Conservation (phyloP, 2,888 invertebrate genomes). For the Metellina segmentata region DNA sequence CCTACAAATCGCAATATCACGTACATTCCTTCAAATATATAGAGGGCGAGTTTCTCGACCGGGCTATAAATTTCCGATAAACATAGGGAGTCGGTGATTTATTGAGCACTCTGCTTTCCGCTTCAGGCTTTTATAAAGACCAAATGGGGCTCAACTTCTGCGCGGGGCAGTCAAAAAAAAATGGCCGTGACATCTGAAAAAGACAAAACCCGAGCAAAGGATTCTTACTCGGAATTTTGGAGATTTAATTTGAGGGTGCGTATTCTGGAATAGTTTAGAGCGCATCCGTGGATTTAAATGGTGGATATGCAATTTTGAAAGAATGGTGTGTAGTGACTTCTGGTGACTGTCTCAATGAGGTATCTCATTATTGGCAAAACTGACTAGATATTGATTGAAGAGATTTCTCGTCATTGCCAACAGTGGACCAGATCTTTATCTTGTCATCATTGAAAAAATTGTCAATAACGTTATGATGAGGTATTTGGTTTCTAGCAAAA, state of each 20-base stretch:
- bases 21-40: constrained; percentile 20
- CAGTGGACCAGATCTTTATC: no score
- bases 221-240: neutral
- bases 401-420: no score
- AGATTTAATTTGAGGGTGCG: neutral
- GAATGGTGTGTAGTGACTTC: no score
- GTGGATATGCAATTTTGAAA: no score
- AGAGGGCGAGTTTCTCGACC: neutral
- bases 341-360: no score
- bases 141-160: constrained; percentile 14
- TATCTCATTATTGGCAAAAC: no score
- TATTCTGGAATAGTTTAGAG: no score
- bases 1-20: constrained; percentile 43
- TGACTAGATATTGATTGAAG: no score
- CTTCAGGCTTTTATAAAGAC: constrained; percentile 26
- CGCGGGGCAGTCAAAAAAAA: neutral
- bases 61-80: constrained; percentile 37
- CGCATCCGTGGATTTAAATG: no score
- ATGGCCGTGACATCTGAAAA: neutral
- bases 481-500: no score
- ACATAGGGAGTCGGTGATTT: constrained; percentile 33
- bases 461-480: no score
- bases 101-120: constrained; percentile 34
- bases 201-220: neutral
- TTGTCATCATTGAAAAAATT: no score